These are phyloP conservation scores for Oxytorus armatus DNA, from an alignment of 2,888 invertebrate genomes.

Conservation along the genomic window DNA sequence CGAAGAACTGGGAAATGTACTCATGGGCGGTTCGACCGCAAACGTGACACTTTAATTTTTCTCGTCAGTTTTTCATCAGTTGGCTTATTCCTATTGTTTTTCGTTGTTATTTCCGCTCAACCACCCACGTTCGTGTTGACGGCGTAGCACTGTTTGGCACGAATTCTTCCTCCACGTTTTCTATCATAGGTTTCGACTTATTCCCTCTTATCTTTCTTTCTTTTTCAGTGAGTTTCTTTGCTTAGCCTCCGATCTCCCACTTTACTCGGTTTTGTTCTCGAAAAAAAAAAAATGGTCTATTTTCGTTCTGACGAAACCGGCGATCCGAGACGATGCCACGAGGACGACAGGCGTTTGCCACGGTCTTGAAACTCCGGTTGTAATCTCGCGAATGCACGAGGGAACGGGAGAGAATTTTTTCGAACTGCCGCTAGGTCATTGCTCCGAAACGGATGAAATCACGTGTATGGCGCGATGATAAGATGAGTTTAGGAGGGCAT, in stretches of 20 bases:
- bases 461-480: conserved; percentile 17
- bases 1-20: conserved; percentile 24
- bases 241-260: not conserved
- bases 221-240: conserved; percentile 8
- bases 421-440: not conserved
- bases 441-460: conserved; percentile 20
- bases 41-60: conserved; percentile 34
- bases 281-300: conserved; percentile 51
- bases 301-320: conserved; percentile 33
- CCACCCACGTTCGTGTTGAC: not conserved
- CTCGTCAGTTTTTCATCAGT: not conserved
- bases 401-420: conserved; percentile 10
- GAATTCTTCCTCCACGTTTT: conserved; percentile 13
- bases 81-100: conserved; percentile 27
- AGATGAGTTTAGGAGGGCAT: not conserved
- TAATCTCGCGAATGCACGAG: conserved; percentile 5
- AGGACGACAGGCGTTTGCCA: conserved; percentile 15
- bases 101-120: conserved; percentile 3
- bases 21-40: conserved; percentile 24
- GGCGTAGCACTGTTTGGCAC: conserved; percentile 18
- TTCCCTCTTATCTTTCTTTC: not conserved
- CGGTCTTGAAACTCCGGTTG: conserved; percentile 23
- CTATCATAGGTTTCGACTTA: conserved; percentile 8
- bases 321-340: conserved; percentile 28
- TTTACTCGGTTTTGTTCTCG: conserved; percentile 12